A percentile compares a stretch with the other conserved stretches of the same genome.
phyloP scores from a whole-genome alignment of 2,113 vertebrate species.

The Poecilia latipinna region DNA sequence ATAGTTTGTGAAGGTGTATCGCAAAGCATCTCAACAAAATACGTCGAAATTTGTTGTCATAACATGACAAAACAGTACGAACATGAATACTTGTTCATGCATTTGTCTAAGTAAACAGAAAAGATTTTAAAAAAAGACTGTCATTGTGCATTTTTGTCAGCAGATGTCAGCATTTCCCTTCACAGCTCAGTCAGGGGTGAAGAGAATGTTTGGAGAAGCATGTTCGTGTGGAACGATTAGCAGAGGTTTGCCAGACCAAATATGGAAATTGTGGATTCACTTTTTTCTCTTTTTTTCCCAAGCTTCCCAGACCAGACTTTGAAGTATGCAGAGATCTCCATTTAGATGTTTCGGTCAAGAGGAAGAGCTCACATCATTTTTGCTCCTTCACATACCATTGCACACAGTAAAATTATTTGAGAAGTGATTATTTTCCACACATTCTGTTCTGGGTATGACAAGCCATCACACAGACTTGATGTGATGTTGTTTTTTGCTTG shows the following conservation, averaged over 20 bases:
- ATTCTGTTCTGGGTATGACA: not conserved
- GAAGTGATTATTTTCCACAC: not conserved
- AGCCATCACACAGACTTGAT: not conserved
- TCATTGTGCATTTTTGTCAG: conserved; percentile 70
- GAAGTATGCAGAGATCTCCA: conserved; percentile 58
- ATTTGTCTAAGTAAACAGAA: not conserved
- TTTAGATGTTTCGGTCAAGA: conserved; percentile 33
- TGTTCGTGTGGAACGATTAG: conserved; percentile 5
- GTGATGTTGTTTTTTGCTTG: not conserved
- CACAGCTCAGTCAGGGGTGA: conserved; percentile 17
- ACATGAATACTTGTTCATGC: not conserved
- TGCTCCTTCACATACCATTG: not conserved
- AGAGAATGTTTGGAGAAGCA: conserved; percentile 37
- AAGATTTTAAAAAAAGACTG: not conserved
- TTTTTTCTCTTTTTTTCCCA: conserved; percentile 26
- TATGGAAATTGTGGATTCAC: conserved; percentile 72
- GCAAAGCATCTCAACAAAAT: not conserved
- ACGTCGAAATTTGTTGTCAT: not conserved
- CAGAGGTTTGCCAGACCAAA: conserved; percentile 69
- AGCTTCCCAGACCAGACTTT: conserved; percentile 50
- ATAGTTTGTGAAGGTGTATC: too few species aligned
- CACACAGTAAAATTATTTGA: not conserved
- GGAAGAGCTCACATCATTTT: conserved; percentile 19
- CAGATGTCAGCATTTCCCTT: conserved; percentile 73
- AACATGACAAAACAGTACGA: not conserved